Evolutionary conservation across 2,797 vertebrate genomes (phyloP), one percentile per base, ranked within the genome.

Genomic region (Molossus molossus): DNA sequence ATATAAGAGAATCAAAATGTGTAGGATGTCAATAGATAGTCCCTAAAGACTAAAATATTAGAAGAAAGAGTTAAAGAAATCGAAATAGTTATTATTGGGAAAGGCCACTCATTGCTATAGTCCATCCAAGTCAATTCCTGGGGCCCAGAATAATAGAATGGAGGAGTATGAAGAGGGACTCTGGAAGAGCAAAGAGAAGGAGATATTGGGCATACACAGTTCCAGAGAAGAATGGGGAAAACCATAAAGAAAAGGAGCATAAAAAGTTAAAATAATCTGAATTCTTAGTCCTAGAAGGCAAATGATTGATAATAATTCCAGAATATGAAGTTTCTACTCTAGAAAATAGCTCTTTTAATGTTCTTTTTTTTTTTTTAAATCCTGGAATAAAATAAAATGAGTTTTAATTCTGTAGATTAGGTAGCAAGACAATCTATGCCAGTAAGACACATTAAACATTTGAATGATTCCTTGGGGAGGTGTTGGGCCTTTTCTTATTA

Each of bases 221-320:
- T 85, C 48, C 17, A 90, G 88, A 87, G 57, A 53, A 83, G n/a
- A 93, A 48, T 58, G 15, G 62, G 20, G 72, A 17, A 86, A 53
- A 77, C 27, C 9, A 62, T 65, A 67, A 94, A 37, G 27, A 45
- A 84, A 94, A 77, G 20, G 11, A 70, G 65, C 91, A 77, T 18
- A 7, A 77, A 69, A 84, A 40, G 48, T 81, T 79, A 58, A 92
- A 92, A 87, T 87, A 87, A 92, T 67, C 9, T 72, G 21, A 92
- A 85, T 94, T 96, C 67, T 73, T 81, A 88, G 94, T 91, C 62
- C n/a, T 87, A 55, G 50, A 83, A 37, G 57, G 83, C 9, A 95
- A 94, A 69, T 53, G 1, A 70, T 64, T 70, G 48, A 79, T 80
- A 73, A 73, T 57, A 48, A 72, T 81, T 83, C 11, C 40, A 94